Evolutionary conservation across 1,140 invertebrate genomes (phyloP), one percentile per base, ranked within the genome.

Genomic region (Rhynchophorus ferrugineus): DNA sequence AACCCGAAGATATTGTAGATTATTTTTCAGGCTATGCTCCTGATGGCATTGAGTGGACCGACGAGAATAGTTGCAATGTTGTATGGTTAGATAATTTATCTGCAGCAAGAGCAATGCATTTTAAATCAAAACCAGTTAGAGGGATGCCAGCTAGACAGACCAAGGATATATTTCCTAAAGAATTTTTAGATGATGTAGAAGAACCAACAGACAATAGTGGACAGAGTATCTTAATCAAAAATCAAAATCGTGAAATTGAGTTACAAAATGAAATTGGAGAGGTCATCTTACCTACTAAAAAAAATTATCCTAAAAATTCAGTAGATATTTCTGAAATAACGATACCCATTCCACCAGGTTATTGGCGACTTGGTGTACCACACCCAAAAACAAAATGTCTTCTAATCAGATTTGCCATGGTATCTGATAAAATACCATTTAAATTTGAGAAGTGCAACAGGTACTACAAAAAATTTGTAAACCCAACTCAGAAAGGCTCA

Each of bases 61-160:
- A 86, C 75, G 81, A 88, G 67, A 69, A 75, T 45, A 84, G 84
- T 50, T 90, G 87, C 84, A 91, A 89, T 73, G 75, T 89, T 22
- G 77, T 88, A 3, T 91, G 85, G 80, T 63, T 79, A 17, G 85
- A 89, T 63, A 75, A 80, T 51, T 66, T 81, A 48, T 79, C 80
- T 19, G 79, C 84, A 57, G 84, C 85, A 2, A 75, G 81, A 65
- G 87, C 86, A 35, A 67, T 90, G 49, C 67, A 80, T 49, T 75
- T 74, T 35, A 63, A 80, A 9, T 84, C 78, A 2, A 75, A 72
- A 61, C 66, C 58, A 49, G 75, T 80, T 17, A 50, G 62, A 39
- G 71, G 73, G 34, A 65, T 73, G 54, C 65, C 73, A 36, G 65
- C 70, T 2, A 60, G 60, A 42, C 59, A 59, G 18, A 49, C 60